Base-by-base conservation (phyloP, 2,888 invertebrate species). In the Leistus spinibarbis region DNA sequence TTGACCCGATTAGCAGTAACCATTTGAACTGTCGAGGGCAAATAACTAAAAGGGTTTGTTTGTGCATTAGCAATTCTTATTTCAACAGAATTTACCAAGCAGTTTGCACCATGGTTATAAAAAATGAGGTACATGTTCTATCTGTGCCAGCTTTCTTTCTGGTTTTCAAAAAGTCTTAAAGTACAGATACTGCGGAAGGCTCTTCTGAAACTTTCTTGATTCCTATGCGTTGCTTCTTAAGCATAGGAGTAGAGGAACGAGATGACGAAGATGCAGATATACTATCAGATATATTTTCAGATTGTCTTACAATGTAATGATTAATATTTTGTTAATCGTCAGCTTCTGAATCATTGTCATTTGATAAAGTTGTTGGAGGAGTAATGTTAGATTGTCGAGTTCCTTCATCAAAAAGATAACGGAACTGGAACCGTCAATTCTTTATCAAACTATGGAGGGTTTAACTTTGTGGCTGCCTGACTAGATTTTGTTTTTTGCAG, bases 401-500 rank as follows among this genome's bases (percentile, higher is more conserved):
- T 71, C 69, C 67, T 73, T 77, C 70, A 69, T 64, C 64, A 77
- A 68, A 60, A 76, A 66, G n/a, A 20, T 77, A 77, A 76, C 56
- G 16, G n/a, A 57, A 57, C 16, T 64, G 78, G 76, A 69, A 78
- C 77, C 69, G 68, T 17, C 20, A 78, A 76, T 65, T 78, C 77
- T 57, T 77, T 78, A 57, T 24, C 69, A 76, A 73, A 79, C 77
- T 78, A 79, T 64, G 78, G 69, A 20, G 73, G 77, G 77, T 78
- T 79, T 74, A 77, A 22, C 76, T 78, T 77, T 70, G 76, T 72
- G 67, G 78, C 79, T 64, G 78, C 78, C 76, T 79, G 77, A 66
- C 78, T 78, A 69, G 77, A 77, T 77, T 78, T 78, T 63, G 78
- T 79, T 71, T 78, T 78, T 60, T 78, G 73, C 63, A 78, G 71